phyloP scores from a whole-genome alignment of 2,113 vertebrate species.

The Alouatta palliata region DNA sequence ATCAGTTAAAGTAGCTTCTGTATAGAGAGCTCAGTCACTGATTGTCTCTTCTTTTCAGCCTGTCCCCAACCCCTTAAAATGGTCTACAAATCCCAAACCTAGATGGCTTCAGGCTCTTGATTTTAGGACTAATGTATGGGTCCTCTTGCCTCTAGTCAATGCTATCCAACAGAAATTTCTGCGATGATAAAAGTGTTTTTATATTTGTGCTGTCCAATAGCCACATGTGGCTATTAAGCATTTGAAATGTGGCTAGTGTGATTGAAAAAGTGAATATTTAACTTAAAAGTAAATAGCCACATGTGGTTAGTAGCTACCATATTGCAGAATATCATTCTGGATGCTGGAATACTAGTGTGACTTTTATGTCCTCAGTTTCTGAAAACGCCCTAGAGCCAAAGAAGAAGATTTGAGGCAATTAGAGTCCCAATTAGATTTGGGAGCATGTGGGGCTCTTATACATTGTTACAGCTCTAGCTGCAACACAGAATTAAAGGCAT shows the following conservation, averaged over 20 bases:
- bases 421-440: background rate
- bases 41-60: background rate
- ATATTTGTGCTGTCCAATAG: background rate
- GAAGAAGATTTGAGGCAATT: background rate
- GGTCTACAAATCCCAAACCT: background rate
- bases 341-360: background rate
- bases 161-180: background rate
- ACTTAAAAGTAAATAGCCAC: background rate
- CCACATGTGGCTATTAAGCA: background rate
- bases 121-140: background rate
- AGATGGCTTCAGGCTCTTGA: background rate
- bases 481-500: background rate
- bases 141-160: background rate
- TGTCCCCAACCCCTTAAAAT: background rate
- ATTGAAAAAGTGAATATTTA: background rate
- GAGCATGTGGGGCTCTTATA: background rate
- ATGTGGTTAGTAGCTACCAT: background rate
- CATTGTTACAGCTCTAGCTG: background rate
- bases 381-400: background rate
- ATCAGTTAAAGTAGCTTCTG: background rate
- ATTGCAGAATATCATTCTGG: background rate
- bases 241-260: background rate
- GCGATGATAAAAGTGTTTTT: background rate
- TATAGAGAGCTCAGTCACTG: background rate
- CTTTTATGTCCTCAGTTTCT: background rate